Evolutionary conservation across 2,113 vertebrate species (phyloP).

Genomic region (Dipodomys ordii): DNA sequence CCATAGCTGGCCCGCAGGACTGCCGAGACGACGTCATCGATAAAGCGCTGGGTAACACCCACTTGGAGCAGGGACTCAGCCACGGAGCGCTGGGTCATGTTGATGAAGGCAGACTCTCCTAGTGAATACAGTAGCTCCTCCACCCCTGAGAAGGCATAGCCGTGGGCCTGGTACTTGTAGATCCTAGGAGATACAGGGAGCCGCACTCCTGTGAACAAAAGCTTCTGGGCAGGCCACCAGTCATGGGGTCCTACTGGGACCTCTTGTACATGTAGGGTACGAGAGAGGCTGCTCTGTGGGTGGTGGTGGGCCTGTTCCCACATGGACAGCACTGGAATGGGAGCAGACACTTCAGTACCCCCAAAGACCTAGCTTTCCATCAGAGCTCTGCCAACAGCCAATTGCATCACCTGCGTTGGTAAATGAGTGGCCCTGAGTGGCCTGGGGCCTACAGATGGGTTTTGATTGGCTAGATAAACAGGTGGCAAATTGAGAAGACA

Average conservation of each 20-base stretch:
- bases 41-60: conserved; percentile 96
- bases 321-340: background rate
- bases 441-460: background rate
- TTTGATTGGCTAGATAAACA: background rate
- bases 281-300: background rate
- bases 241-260: background rate
- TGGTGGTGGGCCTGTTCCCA: background rate
- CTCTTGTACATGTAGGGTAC: background rate
- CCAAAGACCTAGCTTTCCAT: background rate
- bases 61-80: conserved; percentile 95
- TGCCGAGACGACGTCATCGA: conserved; percentile 95
- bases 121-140: conserved; percentile 95
- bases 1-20: conserved; percentile 96
- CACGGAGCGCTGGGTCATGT: conserved; percentile 95
- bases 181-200: conserved; percentile 87
- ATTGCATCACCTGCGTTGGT: too few relatives aligned
- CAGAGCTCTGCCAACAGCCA: background rate
- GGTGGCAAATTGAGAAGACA: background rate
- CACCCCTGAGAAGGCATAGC: conserved; percentile 96
- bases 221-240: background rate
- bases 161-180: conserved; percentile 98
- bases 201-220: background rate
- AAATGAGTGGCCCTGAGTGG: background rate
- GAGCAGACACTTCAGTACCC: background rate
- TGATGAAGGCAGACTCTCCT: conserved; percentile 94